These are phyloP conservation scores for Zaprionus nigranus DNA, from an alignment of 1,140 invertebrate genomes.

Conservation along the genomic window DNA sequence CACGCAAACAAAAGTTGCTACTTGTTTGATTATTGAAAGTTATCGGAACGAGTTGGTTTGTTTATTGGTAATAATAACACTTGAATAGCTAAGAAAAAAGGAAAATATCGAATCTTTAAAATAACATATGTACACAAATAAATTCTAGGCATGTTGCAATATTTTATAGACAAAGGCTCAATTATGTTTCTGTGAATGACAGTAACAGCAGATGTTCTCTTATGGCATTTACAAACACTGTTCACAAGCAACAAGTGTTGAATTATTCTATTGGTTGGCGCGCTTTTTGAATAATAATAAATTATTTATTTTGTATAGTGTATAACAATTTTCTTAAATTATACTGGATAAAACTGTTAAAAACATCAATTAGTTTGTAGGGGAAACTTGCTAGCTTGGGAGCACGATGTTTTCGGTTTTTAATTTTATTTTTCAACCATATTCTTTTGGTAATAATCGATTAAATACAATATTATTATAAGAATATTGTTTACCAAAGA, in stretches of 20 bases:
- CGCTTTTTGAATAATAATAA: slow-evolving; percentile 34
- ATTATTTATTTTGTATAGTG: not conserved
- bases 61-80: not conserved
- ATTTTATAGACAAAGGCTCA: not conserved
- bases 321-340: not conserved
- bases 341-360: too few species aligned
- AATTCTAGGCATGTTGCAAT: not conserved
- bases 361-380: too few species aligned
- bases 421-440: too few species aligned
- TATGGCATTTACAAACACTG: slow-evolving; percentile 19
- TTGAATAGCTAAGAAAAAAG: not conserved
- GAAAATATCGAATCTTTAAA: not conserved
- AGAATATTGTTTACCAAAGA: too few species aligned
- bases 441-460: too few species aligned
- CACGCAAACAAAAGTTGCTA: slow-evolving; percentile 2
- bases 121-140: not conserved
- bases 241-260: slow-evolving; percentile 31
- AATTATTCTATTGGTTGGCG: slow-evolving; percentile 50
- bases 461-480: too few species aligned
- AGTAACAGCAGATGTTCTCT: not conserved
- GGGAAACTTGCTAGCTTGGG: too few species aligned
- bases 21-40: not conserved
- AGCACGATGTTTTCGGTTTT: not conserved
- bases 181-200: slow-evolving; percentile 46
- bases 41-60: not conserved